Percentiles rank a stretch among this genome's conserved stretches.
Conservation (phyloP, 2,888 invertebrate genomes). For the Aphodius granarius region DNA sequence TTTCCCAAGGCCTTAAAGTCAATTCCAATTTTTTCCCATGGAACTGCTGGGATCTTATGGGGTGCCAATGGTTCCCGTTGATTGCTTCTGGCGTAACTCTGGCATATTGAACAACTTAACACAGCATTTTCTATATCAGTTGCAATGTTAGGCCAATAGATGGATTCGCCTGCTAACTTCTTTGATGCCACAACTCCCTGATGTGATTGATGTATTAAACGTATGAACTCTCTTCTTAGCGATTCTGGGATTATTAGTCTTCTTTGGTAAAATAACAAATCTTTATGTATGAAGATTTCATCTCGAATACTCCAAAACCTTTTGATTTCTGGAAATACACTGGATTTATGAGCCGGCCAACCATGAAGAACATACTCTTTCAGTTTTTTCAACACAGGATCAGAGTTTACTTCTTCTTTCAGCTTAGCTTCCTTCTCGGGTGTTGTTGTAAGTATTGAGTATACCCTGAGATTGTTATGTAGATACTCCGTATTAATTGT, state of each 20-base stretch:
- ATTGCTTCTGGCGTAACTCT: conserved; percentile 19
- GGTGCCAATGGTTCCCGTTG: conserved; percentile 18
- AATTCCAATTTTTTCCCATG: conserved; percentile 26
- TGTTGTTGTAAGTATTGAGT: background rate
- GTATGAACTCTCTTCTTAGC: conserved; percentile 19
- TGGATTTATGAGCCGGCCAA: conserved; percentile 22
- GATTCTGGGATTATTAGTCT: conserved; percentile 20
- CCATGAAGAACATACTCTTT: conserved; percentile 11
- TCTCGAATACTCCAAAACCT: background rate
- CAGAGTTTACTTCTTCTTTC: conserved; percentile 5
- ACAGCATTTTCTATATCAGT: conserved; percentile 17
- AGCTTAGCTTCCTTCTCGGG: background rate
- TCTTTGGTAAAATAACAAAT: conserved; percentile 12
- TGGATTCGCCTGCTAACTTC: conserved; percentile 12
- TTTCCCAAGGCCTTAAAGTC: conserved; percentile 20
- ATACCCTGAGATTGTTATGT: background rate
- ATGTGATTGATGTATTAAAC: conserved; percentile 19
- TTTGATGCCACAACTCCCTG: conserved; percentile 7
- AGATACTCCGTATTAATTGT: conserved; percentile 11
- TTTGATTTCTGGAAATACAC: conserved; percentile 3
- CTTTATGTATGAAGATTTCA: background rate
- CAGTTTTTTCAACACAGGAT: conserved; percentile 15
- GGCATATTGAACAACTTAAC: conserved; percentile 18
- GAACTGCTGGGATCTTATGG: conserved; percentile 19
- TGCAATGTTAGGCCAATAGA: conserved; percentile 16